A percentile compares a stretch with the other conserved stretches of the same genome.
phyloP scores from a whole-genome alignment of 2,797 vertebrate genomes.

The Nyctalus aviator region DNA sequence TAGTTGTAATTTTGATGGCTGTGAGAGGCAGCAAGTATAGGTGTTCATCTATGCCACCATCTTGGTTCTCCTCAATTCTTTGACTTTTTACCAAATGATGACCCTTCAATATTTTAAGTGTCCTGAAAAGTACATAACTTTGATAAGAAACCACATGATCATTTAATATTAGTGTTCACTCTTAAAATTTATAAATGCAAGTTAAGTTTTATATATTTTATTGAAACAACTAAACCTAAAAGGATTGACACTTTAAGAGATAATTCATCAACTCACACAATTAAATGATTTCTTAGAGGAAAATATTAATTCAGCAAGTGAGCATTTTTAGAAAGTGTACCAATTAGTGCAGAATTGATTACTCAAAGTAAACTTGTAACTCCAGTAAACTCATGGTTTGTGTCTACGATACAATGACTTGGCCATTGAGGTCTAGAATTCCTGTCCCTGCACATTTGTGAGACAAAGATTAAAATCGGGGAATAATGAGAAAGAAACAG shows the following conservation, averaged over 20 bases:
- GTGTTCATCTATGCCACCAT: too few relatives aligned
- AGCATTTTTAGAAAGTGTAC: not conserved
- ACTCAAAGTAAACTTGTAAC: slow-evolving; percentile 12
- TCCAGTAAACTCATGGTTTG: not conserved
- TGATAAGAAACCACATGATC: not conserved
- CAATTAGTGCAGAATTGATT: not conserved
- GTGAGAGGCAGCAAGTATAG: too few relatives aligned
- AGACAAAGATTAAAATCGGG: not conserved
- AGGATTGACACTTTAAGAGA: not conserved
- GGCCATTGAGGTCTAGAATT: not conserved
- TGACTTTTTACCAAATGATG: slow-evolving; percentile 30
- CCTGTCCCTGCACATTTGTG: not conserved
- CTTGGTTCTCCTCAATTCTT: not conserved
- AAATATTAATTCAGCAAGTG: not conserved
- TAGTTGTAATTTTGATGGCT: too few relatives aligned
- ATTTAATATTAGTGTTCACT: not conserved
- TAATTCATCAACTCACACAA: slow-evolving; percentile 38
- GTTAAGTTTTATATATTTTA: not conserved
- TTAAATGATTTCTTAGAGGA: slow-evolving; percentile 33
- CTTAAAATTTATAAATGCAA: not conserved
- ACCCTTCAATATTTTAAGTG: not conserved
- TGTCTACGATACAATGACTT: not conserved
- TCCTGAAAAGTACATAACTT: not conserved
- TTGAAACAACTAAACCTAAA: slow-evolving; percentile 2
- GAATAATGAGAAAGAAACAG: not conserved